phyloP scores from a whole-genome alignment of 1,140 invertebrate genomes.

The Notospermus geniculatus region DNA sequence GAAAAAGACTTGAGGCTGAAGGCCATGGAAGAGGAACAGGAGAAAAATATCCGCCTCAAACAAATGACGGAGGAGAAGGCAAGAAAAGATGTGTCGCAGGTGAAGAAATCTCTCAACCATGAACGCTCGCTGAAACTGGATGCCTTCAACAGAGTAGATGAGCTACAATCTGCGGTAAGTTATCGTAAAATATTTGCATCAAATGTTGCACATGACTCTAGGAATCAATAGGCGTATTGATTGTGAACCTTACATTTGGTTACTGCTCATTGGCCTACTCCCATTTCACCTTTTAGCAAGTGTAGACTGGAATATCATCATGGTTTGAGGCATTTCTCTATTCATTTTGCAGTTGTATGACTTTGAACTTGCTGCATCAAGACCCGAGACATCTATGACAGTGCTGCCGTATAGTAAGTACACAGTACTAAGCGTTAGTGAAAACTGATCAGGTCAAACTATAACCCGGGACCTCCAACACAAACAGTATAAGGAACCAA shows the following conservation, averaged over 20 bases:
- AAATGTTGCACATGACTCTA: too few relatives aligned
- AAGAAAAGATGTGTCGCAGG: slow-evolving; percentile 36
- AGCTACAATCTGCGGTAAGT: slow-evolving; percentile 44
- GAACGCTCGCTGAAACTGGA: slow-evolving; percentile 48
- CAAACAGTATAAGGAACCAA: too few relatives aligned
- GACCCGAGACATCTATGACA: slow-evolving; percentile 23
- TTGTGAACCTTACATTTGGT: too few relatives aligned
- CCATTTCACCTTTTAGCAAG: too few relatives aligned
- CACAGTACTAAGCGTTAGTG: not conserved
- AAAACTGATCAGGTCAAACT: not conserved
- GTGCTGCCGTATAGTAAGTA: slow-evolving; percentile 26
- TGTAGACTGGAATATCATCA: too few relatives aligned
- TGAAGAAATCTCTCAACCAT: slow-evolving; percentile 40
- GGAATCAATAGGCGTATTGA: too few relatives aligned
- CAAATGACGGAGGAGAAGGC: slow-evolving; percentile 38
- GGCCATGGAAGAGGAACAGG: slow-evolving; percentile 38
- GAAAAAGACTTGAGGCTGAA: slow-evolving; percentile 40
- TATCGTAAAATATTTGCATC: too few relatives aligned
- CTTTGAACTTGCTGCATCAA: slow-evolving; percentile 26
- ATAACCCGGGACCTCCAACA: too few relatives aligned
- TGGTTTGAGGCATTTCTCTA: too few relatives aligned
- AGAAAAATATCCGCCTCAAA: slow-evolving; percentile 33
- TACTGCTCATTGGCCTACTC: too few relatives aligned
- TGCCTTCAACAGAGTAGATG: slow-evolving; percentile 49
- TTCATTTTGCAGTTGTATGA: slow-evolving; percentile 39